These are phyloP conservation scores for Perodicticus potto DNA, from an alignment of 2,797 vertebrate genomes.

Conservation along the genomic window DNA sequence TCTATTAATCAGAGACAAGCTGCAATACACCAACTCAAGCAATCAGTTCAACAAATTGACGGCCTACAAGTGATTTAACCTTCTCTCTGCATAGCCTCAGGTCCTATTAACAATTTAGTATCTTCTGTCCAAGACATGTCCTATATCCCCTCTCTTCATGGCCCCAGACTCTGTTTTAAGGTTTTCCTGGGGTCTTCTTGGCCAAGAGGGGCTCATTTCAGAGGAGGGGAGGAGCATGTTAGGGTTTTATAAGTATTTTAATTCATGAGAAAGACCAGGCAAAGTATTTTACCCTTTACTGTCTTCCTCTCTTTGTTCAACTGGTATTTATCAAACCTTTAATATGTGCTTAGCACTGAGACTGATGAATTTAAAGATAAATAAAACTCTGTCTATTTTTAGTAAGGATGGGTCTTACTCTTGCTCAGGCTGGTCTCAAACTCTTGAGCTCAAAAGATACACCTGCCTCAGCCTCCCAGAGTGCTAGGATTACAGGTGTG, in stretches of 20 bases:
- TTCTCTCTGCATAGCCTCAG: not conserved
- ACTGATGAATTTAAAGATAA: not conserved
- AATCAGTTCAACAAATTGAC: not conserved
- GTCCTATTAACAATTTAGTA: not conserved
- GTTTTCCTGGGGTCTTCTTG: not conserved
- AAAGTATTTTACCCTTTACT: not conserved
- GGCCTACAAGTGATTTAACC: not conserved
- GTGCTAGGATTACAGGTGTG: too few species aligned
- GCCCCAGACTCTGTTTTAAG: not conserved
- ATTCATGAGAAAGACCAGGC: not conserved
- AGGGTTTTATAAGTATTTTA: not conserved
- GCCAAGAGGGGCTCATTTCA: not conserved
- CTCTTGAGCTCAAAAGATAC: too few species aligned
- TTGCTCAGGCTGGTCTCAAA: too few species aligned
- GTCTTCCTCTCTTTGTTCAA: not conserved
- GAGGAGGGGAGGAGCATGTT: not conserved
- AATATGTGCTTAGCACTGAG: not conserved
- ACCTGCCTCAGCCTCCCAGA: too few species aligned
- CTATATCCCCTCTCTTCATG: not conserved
- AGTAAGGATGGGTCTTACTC: too few species aligned
- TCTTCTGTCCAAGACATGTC: not conserved
- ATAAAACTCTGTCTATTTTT: not conserved
- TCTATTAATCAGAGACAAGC: not conserved
- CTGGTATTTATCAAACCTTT: not conserved
- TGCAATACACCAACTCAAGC: not conserved